phyloP scores from a whole-genome alignment of 2,797 vertebrate genomes.

The Hipposideros larvatus region DNA sequence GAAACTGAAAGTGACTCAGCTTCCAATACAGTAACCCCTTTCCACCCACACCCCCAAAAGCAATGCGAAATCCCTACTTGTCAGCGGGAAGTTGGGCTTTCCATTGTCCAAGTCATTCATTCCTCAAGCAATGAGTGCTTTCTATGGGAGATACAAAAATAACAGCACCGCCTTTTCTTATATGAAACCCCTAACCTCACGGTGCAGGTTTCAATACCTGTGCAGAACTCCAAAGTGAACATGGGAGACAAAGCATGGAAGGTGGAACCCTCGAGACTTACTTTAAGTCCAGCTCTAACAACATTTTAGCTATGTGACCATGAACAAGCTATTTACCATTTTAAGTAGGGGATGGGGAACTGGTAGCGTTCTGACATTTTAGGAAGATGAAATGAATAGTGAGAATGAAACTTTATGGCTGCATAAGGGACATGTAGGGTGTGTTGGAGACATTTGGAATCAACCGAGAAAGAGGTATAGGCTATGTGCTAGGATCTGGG shows the following conservation, averaged over 20 bases:
- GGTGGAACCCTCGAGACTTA: not conserved
- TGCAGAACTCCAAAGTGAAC: not conserved
- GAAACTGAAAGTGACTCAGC: not conserved
- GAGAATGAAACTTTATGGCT: not conserved
- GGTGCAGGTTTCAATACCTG: not conserved
- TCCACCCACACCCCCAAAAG: not conserved
- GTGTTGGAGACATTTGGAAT: not conserved
- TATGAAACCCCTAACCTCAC: no score
- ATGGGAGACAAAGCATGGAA: rapidly evolving
- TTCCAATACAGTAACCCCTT: not conserved
- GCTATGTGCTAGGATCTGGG: no score
- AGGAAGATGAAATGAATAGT: not conserved
- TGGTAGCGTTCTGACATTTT: not conserved
- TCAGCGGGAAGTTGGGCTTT: not conserved
- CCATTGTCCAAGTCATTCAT: not conserved
- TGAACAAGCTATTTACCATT: not conserved
- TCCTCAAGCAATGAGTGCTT: not conserved
- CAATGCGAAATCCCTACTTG: not conserved
- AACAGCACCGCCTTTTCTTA: not conserved
- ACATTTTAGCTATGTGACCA: not conserved
- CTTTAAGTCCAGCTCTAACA: not conserved
- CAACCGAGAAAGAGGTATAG: not conserved
- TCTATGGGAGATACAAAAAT: not conserved
- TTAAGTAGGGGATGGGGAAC: not conserved
- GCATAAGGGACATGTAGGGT: no score